Percentiles rank a stretch among this genome's conserved stretches.
Evolutionary conservation across 2,113 vertebrate species (phyloP).

Genomic region (Zosterops japonicus): DNA sequence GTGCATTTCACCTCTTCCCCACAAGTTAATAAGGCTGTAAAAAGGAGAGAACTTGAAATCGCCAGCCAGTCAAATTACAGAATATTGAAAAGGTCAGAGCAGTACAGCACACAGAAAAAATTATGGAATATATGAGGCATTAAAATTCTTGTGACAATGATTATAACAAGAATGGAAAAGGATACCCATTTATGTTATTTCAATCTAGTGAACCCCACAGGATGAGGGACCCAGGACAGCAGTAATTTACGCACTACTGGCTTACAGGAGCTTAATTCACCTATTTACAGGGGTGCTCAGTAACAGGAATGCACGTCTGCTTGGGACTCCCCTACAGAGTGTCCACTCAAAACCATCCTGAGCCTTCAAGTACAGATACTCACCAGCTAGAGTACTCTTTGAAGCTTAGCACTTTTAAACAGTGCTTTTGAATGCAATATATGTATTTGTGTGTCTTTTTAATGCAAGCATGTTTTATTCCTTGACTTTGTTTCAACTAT

Average conservation of each 20-base stretch:
- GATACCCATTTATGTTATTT: slow-evolving; percentile 72
- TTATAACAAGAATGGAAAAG: slow-evolving; percentile 77
- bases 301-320: background rate
- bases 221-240: slow-evolving; percentile 21
- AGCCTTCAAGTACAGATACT: background rate
- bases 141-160: slow-evolving; percentile 84
- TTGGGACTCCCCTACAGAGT: background rate
- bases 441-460: background rate
- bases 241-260: slow-evolving; percentile 35
- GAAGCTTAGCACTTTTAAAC: background rate
- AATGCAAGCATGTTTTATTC: background rate
- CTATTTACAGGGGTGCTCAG: background rate
- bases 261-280: slow-evolving; percentile 15
- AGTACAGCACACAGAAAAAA: slow-evolving; percentile 76
- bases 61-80: slow-evolving; percentile 82
- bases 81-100: slow-evolving; percentile 85
- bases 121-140: slow-evolving; percentile 83
- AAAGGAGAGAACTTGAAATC: slow-evolving; percentile 76
- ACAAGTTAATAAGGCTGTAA: slow-evolving; percentile 84
- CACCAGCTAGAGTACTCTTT: background rate
- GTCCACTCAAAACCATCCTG: background rate
- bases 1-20: slow-evolving; percentile 74
- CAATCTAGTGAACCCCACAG: slow-evolving; percentile 68
- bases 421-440: background rate
- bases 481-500: background rate